Evolutionary conservation across 2,888 invertebrate species (phyloP).

Genomic region (Diaphora mendica): DNA sequence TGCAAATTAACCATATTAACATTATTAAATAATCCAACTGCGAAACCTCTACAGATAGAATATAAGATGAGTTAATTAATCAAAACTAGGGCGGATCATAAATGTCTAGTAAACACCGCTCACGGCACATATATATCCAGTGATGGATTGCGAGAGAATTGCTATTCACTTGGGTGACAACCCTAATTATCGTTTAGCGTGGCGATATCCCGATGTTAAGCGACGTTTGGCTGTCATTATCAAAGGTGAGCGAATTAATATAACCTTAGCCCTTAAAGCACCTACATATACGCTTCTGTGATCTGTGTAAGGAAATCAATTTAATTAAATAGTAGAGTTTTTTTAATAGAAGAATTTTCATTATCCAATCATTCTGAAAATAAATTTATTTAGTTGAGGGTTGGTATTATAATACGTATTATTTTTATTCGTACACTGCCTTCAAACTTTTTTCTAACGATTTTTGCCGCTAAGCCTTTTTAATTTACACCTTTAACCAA

Average conservation of each 20-base stretch:
- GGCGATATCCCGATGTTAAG: background rate
- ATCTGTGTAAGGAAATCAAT: too few species aligned
- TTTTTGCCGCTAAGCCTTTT: too few species aligned
- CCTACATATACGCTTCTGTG: background rate
- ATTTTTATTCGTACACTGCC: too few species aligned
- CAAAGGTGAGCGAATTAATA: constrained; percentile 17
- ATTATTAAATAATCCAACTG: background rate
- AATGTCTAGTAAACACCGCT: constrained; percentile 13
- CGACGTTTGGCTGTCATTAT: background rate
- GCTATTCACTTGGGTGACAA: constrained; percentile 7
- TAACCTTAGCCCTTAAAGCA: constrained; percentile 16
- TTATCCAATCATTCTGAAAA: too few species aligned
- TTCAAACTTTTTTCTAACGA: too few species aligned
- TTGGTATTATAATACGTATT: too few species aligned
- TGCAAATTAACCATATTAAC: background rate
- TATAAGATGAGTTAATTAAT: constrained; percentile 12
- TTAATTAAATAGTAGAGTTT: background rate
- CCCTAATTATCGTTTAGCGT: constrained; percentile 12
- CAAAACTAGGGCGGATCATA: constrained; percentile 15
- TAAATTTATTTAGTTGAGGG: too few species aligned
- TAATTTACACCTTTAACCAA: too few species aligned
- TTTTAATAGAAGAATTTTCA: too few species aligned
- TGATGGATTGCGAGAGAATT: constrained; percentile 18
- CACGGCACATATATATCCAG: constrained; percentile 1
- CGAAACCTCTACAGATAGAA: background rate